A percentile compares a stretch with the other conserved stretches of the same genome.
Conservation (phyloP, 2,113 vertebrate species). For the Pollimyrus isidori region DNA sequence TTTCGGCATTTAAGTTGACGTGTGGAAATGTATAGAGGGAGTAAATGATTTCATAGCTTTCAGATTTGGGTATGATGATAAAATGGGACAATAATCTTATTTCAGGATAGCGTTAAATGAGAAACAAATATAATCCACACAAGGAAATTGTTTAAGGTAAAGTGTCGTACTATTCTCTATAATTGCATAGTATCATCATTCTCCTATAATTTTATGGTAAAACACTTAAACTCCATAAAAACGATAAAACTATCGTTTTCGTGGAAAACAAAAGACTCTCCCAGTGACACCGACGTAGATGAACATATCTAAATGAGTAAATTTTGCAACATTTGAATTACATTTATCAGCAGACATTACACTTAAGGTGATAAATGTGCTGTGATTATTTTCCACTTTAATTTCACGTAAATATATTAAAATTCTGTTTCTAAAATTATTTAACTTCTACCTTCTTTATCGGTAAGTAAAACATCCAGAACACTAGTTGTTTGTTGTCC, state of each 20-base stretch:
- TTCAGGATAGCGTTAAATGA: neutral
- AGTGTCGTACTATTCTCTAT: neutral
- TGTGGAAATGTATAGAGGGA: neutral
- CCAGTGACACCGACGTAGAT: neutral
- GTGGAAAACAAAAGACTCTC: neutral
- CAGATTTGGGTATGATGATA: neutral
- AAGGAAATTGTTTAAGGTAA: neutral
- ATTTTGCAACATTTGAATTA: neutral
- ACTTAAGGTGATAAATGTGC: neutral
- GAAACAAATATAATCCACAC: neutral
- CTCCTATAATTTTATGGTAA: neutral
- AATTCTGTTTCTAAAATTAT: neutral
- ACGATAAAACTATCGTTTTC: neutral
- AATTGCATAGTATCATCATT: neutral
- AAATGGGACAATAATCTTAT: neutral
- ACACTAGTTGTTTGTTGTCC: neutral
- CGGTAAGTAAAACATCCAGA: neutral
- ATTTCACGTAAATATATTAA: neutral
- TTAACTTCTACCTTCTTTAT: neutral
- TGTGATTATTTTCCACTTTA: neutral
- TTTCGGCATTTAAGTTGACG: neutral
- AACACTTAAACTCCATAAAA: neutral
- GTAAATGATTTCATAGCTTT: neutral
- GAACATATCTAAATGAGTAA: neutral
- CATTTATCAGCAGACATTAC: neutral